These are phyloP conservation scores for Ariopsis seemanni DNA, from an alignment of 2,113 vertebrate genomes.

Conservation along the genomic window DNA sequence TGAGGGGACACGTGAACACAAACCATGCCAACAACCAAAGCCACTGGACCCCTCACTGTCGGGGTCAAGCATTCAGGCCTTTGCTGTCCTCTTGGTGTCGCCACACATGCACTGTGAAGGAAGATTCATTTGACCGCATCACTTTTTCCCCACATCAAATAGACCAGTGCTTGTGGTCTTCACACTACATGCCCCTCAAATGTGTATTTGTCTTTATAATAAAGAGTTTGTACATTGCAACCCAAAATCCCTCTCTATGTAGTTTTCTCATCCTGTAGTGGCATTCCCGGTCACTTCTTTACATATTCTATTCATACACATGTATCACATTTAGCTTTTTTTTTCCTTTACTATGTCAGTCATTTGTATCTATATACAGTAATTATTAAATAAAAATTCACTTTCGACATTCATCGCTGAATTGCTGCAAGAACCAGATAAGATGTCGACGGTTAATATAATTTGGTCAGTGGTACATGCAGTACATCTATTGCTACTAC, in stretches of 20 bases:
- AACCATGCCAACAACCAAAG: slow-evolving; percentile 1
- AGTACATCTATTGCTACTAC: background rate
- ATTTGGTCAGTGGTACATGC: background rate
- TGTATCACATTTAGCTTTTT: background rate
- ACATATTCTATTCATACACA: background rate
- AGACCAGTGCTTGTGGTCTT: background rate
- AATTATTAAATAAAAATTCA: background rate
- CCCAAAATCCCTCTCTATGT: background rate
- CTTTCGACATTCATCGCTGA: background rate
- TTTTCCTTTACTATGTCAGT: background rate
- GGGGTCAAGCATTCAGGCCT: background rate
- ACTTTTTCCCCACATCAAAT: background rate
- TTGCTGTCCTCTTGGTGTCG: background rate
- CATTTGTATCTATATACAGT: background rate
- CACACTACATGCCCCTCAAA: background rate
- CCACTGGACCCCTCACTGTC: background rate
- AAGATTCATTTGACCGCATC: background rate
- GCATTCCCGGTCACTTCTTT: background rate
- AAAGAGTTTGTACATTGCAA: background rate
- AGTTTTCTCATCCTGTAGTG: background rate
- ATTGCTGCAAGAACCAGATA: background rate
- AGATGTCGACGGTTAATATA: background rate
- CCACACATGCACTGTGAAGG: background rate
- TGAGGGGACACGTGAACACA: background rate
- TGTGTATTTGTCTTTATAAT: background rate